A percentile compares a stretch with the other conserved stretches of the same genome.
These are phyloP conservation scores for Luehdorfia chinensis DNA, from an alignment of 1,140 invertebrate genomes.

Conservation along the genomic window DNA sequence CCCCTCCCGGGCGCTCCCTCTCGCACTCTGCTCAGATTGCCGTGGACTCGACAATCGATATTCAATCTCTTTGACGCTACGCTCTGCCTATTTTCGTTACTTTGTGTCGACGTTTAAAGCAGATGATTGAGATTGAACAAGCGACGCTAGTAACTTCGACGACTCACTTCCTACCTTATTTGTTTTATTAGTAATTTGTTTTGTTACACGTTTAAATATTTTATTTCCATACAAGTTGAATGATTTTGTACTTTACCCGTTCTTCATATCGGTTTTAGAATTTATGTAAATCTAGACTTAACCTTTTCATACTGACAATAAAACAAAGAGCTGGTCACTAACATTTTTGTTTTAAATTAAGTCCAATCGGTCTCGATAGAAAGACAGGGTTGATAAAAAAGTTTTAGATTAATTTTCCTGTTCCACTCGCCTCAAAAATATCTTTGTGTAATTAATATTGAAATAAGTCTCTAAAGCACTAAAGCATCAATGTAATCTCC, in stretches of 20 bases:
- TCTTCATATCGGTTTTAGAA: too few relatives aligned
- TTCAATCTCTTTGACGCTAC: conserved; percentile 75
- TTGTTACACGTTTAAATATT: neutral
- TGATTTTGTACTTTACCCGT: neutral
- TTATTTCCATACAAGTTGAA: neutral
- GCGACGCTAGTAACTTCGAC: conserved; percentile 28
- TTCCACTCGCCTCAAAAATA: too few relatives aligned
- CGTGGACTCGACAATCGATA: conserved; percentile 72
- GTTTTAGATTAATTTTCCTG: too few relatives aligned
- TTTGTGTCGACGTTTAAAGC: conserved; percentile 61
- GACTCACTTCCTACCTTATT: conserved; percentile 30
- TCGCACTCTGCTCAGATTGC: conserved; percentile 49
- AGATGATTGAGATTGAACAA: conserved; percentile 53
- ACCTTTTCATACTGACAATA: too few relatives aligned
- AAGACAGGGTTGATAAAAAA: too few relatives aligned
- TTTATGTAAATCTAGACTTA: too few relatives aligned
- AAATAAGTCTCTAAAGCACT: too few relatives aligned
- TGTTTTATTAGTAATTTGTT: neutral
- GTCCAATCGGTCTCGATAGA: too few relatives aligned
- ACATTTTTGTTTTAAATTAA: too few relatives aligned
- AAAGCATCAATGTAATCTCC: too few relatives aligned
- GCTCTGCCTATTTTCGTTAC: conserved; percentile 64
- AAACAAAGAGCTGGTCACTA: too few relatives aligned
- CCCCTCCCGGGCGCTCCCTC: conserved; percentile 17
- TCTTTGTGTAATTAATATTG: too few relatives aligned